Evolutionary conservation across 2,888 invertebrate species (phyloP).

Genomic region (Ferdinandea cuprea): DNA sequence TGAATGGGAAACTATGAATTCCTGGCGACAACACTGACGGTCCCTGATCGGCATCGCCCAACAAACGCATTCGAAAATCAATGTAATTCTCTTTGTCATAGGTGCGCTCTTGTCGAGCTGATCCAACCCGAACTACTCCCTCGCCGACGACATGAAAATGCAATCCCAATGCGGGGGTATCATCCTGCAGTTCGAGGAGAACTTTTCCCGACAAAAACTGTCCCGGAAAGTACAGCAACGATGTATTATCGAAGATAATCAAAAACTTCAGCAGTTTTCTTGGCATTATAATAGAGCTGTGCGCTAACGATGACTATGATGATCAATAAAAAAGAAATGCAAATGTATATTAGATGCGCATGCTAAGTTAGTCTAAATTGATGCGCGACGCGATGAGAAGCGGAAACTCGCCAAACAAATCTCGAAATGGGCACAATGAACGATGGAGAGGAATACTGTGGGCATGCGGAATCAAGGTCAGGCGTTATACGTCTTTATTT

Average conservation of each 20-base stretch:
- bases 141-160: slow-evolving; percentile 98
- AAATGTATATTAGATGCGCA: slow-evolving; percentile 65
- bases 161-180: slow-evolving; percentile 94
- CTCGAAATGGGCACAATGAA: slow-evolving; percentile 71
- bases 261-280: slow-evolving; percentile 95
- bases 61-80: slow-evolving; percentile 95
- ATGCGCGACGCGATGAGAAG: slow-evolving; percentile 44
- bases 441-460: slow-evolving; percentile 59
- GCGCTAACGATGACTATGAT: slow-evolving; percentile 56
- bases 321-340: slow-evolving; percentile 8
- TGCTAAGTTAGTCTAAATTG: slow-evolving; percentile 37
- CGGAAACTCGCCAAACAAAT: slow-evolving; percentile 55
- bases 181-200: slow-evolving; percentile 95
- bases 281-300: slow-evolving; percentile 89
- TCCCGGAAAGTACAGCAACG: slow-evolving; percentile 95
- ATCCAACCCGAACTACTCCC: slow-evolving; percentile 94
- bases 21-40: slow-evolving; percentile 94
- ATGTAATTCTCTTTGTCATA: slow-evolving; percentile 97
- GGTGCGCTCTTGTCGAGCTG: slow-evolving; percentile 91
- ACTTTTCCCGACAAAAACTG: slow-evolving; percentile 96
- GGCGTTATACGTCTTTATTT: slow-evolving; percentile 14
- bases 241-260: slow-evolving; percentile 96
- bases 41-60: slow-evolving; percentile 94
- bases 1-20: slow-evolving; percentile 97
- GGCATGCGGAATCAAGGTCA: slow-evolving; percentile 71